These are phyloP conservation scores for Zygogramma bicolorata DNA, from an alignment of 2,888 invertebrate species.

Conservation along the genomic window DNA sequence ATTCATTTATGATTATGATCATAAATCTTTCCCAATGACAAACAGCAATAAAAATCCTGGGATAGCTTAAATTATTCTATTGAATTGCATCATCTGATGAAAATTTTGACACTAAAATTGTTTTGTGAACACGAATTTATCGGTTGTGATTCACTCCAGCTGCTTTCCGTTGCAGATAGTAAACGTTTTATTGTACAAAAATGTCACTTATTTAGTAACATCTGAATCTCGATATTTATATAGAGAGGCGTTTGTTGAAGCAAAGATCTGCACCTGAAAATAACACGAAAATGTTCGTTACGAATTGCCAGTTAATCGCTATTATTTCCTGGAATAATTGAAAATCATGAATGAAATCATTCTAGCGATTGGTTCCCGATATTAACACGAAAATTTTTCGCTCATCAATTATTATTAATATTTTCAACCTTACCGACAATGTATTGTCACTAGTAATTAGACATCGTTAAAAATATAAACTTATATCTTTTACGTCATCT, in stretches of 20 bases:
- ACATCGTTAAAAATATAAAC: background rate
- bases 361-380: no score
- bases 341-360: no score
- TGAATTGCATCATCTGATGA: background rate
- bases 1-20: background rate
- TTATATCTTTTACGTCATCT: background rate
- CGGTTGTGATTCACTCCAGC: no score
- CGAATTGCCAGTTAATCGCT: no score
- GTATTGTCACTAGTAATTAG: background rate
- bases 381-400: background rate
- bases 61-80: background rate
- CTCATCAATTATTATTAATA: background rate
- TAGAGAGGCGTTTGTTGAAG: no score
- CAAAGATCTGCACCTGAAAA: no score
- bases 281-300: no score
- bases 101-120: background rate
- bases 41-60: background rate
- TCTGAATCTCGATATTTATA: no score
- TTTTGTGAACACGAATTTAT: background rate
- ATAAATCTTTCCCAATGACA: background rate
- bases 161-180: no score
- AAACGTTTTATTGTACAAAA: no score
- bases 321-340: no score
- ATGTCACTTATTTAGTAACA: no score
- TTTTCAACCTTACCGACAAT: background rate